Percentiles rank a stretch among this genome's conserved stretches.
Evolutionary conservation across 2,797 vertebrate genomes (phyloP).

Genomic region (Scomberomorus guttatus): DNA sequence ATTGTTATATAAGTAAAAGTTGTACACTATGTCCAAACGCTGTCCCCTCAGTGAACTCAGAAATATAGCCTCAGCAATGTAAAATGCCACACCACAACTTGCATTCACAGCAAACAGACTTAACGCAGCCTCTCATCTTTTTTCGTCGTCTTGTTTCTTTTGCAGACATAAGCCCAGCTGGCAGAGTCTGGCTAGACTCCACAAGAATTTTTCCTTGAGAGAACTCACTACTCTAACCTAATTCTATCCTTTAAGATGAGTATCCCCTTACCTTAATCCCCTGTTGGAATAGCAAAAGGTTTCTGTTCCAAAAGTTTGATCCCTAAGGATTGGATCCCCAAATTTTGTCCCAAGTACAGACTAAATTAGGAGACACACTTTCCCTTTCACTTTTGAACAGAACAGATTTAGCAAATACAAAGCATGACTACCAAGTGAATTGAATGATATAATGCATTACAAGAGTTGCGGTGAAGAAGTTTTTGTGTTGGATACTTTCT

Average conservation of each 20-base stretch:
- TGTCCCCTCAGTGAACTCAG: not conserved
- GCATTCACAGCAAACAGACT: constrained; percentile 41
- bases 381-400: constrained; percentile 27
- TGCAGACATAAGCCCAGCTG: constrained; percentile 52
- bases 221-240: constrained; percentile 72
- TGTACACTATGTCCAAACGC: not conserved
- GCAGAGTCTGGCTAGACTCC: constrained; percentile 55
- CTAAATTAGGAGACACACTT: constrained; percentile 53
- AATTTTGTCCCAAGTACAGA: constrained; percentile 58
- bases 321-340: constrained; percentile 70
- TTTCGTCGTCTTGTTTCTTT: constrained; percentile 21
- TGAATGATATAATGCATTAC: not conserved
- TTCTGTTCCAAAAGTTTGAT: constrained; percentile 75
- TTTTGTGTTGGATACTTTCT: not conserved
- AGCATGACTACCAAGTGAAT: not conserved
- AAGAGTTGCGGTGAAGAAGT: not conserved
- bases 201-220: constrained; percentile 68
- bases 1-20: not conserved
- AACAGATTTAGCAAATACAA: constrained; percentile 30
- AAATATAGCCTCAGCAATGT: constrained; percentile 12
- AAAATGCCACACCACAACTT: constrained; percentile 40
- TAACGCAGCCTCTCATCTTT: constrained; percentile 10
- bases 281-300: constrained; percentile 74
- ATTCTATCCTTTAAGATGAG: constrained; percentile 81
- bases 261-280: constrained; percentile 75